Evolutionary conservation across 2,888 invertebrate species (phyloP).

Genomic region (Ormia ochracea): DNA sequence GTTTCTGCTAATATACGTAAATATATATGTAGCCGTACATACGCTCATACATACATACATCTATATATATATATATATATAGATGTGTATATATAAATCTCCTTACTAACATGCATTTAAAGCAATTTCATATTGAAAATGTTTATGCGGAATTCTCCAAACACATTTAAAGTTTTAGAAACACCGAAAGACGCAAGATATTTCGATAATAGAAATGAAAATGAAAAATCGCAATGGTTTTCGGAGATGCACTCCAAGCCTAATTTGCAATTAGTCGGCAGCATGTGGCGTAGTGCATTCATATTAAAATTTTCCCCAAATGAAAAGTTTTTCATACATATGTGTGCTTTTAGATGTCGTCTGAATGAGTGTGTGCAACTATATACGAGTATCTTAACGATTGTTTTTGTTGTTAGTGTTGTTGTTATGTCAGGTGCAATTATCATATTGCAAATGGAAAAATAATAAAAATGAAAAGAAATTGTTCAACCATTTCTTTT

Average conservation of each 20-base stretch:
- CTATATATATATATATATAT: background rate
- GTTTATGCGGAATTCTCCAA: background rate
- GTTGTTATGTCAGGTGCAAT: conserved; percentile 60
- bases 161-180: background rate
- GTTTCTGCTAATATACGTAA: conserved; percentile 47
- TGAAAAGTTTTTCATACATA: conserved; percentile 11
- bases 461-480: conserved; percentile 26
- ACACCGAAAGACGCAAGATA: background rate
- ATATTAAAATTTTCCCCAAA: conserved; percentile 44
- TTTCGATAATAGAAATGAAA: background rate
- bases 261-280: background rate
- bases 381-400: conserved; percentile 35
- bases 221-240: background rate
- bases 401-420: conserved; percentile 2
- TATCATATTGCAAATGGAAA: conserved; percentile 61
- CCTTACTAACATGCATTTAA: background rate
- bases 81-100: background rate
- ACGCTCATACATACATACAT: background rate
- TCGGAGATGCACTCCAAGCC: background rate
- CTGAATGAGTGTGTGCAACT: background rate
- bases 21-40: background rate
- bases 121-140: background rate
- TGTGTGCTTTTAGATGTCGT: too few relatives aligned
- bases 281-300: conserved; percentile 4
- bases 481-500: conserved; percentile 38